Conservation (phyloP, 2,113 vertebrate species). For the Leptobrachium leishanense region DNA sequence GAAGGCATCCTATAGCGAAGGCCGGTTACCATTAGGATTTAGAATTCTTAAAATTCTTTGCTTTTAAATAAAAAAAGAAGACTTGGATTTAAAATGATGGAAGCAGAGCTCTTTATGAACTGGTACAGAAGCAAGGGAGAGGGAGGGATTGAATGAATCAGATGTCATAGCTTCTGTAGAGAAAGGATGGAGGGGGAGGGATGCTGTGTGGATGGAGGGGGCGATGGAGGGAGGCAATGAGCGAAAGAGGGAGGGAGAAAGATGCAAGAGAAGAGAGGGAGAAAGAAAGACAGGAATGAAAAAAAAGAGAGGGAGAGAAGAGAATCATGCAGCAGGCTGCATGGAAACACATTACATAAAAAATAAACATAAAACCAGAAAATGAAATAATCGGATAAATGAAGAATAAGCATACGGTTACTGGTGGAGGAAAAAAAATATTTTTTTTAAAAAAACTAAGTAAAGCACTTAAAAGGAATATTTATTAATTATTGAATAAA, state of each 20-base stretch:
- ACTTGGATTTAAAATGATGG: slow-evolving; percentile 17
- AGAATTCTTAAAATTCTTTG: too few species aligned
- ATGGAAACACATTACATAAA: too few species aligned
- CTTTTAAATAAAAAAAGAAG: slow-evolving; percentile 19
- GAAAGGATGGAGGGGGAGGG: slow-evolving; percentile 41
- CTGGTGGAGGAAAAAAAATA: too few species aligned
- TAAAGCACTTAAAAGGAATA: too few species aligned
- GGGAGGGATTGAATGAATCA: slow-evolving; percentile 37
- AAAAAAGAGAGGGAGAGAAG: slow-evolving; percentile 22
- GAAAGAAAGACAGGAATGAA: not conserved
- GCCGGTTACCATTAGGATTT: not conserved
- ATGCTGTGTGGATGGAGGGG: slow-evolving; percentile 11
- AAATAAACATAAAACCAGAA: too few species aligned
- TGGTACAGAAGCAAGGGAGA: slow-evolving; percentile 17
- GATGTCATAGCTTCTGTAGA: slow-evolving; percentile 41
- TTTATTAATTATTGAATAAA: too few species aligned
- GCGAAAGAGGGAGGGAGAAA: not conserved
- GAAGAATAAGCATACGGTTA: too few species aligned
- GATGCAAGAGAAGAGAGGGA: not conserved
- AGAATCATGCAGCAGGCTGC: not conserved
- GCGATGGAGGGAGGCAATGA: slow-evolving; percentile 15
- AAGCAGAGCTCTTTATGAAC: slow-evolving; percentile 24
- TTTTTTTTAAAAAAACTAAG: too few species aligned
- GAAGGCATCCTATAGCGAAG: slow-evolving; percentile 24
- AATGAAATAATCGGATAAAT: too few species aligned